phyloP scores from a whole-genome alignment of 2,888 invertebrate species.

The Halictus ligatus region DNA sequence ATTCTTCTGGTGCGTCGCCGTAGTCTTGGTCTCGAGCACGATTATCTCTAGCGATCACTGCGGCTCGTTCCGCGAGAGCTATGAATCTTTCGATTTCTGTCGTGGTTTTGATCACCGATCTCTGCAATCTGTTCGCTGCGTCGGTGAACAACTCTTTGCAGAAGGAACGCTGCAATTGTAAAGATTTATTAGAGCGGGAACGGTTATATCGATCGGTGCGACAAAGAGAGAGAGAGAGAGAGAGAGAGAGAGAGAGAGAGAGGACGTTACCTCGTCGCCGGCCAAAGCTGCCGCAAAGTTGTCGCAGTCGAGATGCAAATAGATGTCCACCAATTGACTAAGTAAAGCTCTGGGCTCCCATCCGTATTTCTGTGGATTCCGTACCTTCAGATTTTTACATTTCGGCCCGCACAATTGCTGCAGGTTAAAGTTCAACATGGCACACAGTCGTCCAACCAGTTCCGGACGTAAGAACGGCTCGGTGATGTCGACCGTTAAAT shows the following conservation, averaged over 20 bases:
- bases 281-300: slow-evolving; percentile 96
- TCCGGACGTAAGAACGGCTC: slow-evolving; percentile 97
- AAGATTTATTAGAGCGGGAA: slow-evolving; percentile 8
- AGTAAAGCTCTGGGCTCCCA: slow-evolving; percentile 98
- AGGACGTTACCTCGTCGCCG: slow-evolving; percentile 93
- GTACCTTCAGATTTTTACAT: slow-evolving; percentile 96
- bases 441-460: slow-evolving; percentile 96
- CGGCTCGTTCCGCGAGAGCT: slow-evolving; percentile 90
- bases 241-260: background rate
- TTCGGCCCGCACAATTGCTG: slow-evolving; percentile 98
- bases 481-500: slow-evolving; percentile 96
- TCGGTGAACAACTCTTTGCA: slow-evolving; percentile 96
- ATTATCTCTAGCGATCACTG: slow-evolving; percentile 91
- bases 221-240: background rate
- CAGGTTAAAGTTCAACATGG: slow-evolving; percentile 99
- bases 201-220: background rate
- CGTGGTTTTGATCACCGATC: slow-evolving; percentile 93
- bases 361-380: slow-evolving; percentile 96
- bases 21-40: slow-evolving; percentile 95
- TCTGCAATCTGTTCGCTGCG: slow-evolving; percentile 93
- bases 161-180: slow-evolving; percentile 92
- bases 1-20: slow-evolving; percentile 98
- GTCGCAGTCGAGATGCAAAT: slow-evolving; percentile 97
- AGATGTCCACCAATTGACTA: slow-evolving; percentile 97
- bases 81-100: slow-evolving; percentile 94